A percentile compares a stretch with the other conserved stretches of the same genome.
Conservation (phyloP, 1,140 invertebrate species). For the Hermatobates lingyangjiaoensis region DNA sequence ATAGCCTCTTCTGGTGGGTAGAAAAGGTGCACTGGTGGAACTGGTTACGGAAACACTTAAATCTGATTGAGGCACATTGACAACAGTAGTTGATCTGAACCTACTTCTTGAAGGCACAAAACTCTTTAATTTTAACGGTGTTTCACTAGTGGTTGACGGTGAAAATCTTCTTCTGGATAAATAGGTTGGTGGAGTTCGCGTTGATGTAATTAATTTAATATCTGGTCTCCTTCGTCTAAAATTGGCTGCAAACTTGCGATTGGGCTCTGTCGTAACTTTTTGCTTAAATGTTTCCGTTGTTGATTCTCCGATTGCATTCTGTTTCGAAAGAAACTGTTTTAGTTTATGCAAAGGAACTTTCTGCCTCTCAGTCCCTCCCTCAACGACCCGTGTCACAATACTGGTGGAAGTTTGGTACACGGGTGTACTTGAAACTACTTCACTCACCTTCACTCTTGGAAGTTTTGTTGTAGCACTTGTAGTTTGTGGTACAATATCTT, state of each 20-base stretch:
- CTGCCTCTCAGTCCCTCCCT: constrained; percentile 18
- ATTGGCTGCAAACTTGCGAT: not conserved
- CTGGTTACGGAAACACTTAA: no score
- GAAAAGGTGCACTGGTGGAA: no score
- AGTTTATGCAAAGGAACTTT: constrained; percentile 16
- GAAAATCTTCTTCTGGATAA: constrained; percentile 5
- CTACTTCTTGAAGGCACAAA: constrained; percentile 5
- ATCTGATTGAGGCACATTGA: no score
- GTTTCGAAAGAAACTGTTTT: constrained; percentile 14
- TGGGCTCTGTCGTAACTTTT: not conserved
- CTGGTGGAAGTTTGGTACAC: constrained; percentile 15
- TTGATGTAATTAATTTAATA: constrained; percentile 5
- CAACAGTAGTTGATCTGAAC: constrained; percentile 2
- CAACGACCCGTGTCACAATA: constrained; percentile 18
- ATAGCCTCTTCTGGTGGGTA: no score
- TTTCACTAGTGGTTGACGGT: constrained; percentile 6
- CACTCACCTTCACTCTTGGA: constrained; percentile 18
- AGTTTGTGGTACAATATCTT: constrained; percentile 4
- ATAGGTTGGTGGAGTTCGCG: constrained; percentile 4
- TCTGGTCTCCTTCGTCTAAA: not conserved
- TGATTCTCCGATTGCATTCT: constrained; percentile 1
- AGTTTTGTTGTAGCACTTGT: constrained; percentile 8
- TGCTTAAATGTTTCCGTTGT: not conserved
- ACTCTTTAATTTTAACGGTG: not conserved
- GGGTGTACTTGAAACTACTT: constrained; percentile 8